Base-by-base conservation (phyloP, 1,140 invertebrate species). In the Drosophila takahashii region DNA sequence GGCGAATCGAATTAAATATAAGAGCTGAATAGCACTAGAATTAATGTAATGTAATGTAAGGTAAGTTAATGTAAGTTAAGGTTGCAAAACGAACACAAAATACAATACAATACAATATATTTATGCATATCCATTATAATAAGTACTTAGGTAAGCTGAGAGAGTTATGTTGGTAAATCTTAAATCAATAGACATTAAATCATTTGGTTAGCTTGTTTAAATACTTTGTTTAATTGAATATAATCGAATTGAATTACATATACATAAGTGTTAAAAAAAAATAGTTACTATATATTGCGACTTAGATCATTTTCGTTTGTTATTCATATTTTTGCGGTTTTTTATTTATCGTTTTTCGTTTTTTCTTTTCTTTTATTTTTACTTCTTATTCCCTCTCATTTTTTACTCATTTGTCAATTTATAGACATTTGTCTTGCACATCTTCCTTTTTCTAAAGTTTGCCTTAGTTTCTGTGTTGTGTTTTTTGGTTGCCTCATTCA, bases 121-220 rank as follows among this genome's bases (percentile, higher is more conserved):
- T 44, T 67, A 74, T 75, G 52, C 52, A 58, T 74, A 41, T 66
- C 39, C 42, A 67, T 56, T 70, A 70, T 39, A 70, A 70, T 70
- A 70, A 70, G 41, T 70, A 70, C 50, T 70, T 69, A 70, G 66
- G 66, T 70, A 70, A 70, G 64, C 66, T 70, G 66, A 70, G 66
- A 70, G 64, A 70, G 51, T 64, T 57, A 60, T 51, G 53, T 36
- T 45, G 15, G 60, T 44, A 8, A 52, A 47, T 34, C 75, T 64
- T 85, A 86, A 81, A 84, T 79, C 59, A 89, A 72, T 89, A 89
- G 81, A 89, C 79, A 78, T 86, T 86, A 86, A 85, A 85, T 85
- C 84, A 85, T 86, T 85, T 86, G 66, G 73, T 85, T 85, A 85
- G 59, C 73, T 85, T 74, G 58, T 73, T 64, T 86, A 41, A 81